A percentile compares a stretch with the other conserved stretches of the same genome.
These are phyloP conservation scores for Scrobipalpa atriplicella DNA, from an alignment of 2,888 invertebrate genomes.

Conservation along the genomic window DNA sequence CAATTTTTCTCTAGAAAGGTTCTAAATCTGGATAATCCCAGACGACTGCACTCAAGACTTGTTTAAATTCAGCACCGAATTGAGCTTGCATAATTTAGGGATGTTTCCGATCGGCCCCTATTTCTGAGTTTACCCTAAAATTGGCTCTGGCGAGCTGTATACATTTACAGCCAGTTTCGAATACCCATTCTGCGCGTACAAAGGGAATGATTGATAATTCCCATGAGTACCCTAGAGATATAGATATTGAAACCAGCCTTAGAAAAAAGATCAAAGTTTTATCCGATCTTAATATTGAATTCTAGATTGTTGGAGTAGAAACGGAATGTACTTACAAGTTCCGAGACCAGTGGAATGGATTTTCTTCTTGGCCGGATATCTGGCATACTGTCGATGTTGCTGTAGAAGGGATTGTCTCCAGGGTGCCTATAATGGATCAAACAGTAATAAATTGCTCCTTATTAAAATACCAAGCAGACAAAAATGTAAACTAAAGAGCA, in stretches of 20 bases:
- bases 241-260: conserved; percentile 66
- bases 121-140: conserved; percentile 28
- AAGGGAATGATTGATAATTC: conserved; percentile 31
- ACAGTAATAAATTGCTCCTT: background rate
- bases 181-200: conserved; percentile 58
- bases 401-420: conserved; percentile 99
- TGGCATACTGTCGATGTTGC: conserved; percentile 99
- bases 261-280: conserved; percentile 61
- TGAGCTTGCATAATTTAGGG: conserved; percentile 29
- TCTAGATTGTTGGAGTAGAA: conserved; percentile 23
- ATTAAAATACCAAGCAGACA: background rate
- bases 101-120: conserved; percentile 28
- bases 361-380: conserved; percentile 98
- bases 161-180: conserved; percentile 78
- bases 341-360: conserved; percentile 98
- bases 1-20: background rate
- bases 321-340: conserved; percentile 92
- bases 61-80: conserved; percentile 31
- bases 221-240: conserved; percentile 32
- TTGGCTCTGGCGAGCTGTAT: conserved; percentile 43
- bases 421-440: conserved; percentile 86
- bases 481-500: background rate
- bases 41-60: conserved; percentile 29
- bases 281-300: conserved; percentile 54
- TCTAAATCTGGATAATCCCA: background rate